Conservation (phyloP, 2,797 vertebrate species). For the Catharus ustulatus region DNA sequence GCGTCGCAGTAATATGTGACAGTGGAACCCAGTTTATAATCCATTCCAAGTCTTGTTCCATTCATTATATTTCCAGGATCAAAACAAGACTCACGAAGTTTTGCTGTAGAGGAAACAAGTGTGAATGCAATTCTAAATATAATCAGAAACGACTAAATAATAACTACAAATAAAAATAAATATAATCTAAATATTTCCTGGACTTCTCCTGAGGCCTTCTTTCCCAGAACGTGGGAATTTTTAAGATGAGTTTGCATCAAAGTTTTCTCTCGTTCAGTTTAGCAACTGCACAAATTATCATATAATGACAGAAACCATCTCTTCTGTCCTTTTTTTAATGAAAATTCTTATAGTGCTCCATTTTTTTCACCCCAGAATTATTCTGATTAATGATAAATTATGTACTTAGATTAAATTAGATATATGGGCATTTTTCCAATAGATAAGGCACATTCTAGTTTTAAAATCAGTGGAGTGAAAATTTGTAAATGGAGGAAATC, state of each 20-base stretch:
- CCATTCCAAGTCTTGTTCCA: constrained; percentile 93
- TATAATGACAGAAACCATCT: neutral
- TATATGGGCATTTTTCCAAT: neutral
- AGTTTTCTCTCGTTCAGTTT: neutral
- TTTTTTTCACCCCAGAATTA: neutral
- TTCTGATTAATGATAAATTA: neutral
- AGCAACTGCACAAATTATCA: neutral
- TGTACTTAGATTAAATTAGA: neutral
- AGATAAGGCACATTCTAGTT: neutral
- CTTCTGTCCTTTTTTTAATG: neutral
- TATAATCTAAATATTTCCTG: neutral
- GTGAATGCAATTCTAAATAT: neutral
- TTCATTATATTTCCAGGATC: constrained; percentile 98
- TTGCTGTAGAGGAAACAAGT: constrained; percentile 80
- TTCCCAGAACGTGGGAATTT: fast-evolving
- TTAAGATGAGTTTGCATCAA: neutral
- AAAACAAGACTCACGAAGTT: constrained; percentile 97
- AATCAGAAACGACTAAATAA: neutral
- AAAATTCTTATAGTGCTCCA: neutral
- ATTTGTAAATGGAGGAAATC: neutral
- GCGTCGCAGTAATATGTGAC: constrained; percentile 98
- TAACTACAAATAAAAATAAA: neutral
- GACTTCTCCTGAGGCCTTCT: neutral
- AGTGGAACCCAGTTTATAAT: constrained; percentile 96
- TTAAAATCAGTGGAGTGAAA: neutral